Evolutionary conservation across 1,140 invertebrate species (phyloP).

Genomic region (Pseudomyrmex concolor): DNA sequence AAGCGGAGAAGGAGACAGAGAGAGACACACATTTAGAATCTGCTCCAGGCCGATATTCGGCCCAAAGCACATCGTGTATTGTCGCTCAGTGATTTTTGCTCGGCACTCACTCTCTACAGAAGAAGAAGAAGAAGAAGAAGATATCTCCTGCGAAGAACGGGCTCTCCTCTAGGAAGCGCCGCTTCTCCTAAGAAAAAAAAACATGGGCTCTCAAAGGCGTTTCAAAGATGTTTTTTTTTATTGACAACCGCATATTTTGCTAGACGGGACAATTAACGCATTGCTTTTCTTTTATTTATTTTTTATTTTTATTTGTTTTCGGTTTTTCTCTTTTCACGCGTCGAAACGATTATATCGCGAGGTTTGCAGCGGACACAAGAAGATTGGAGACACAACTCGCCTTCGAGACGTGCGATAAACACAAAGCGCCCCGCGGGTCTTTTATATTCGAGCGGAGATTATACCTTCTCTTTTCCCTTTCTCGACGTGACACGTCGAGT

Average conservation of each 20-base stretch:
- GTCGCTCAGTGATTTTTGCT: conserved; percentile 44
- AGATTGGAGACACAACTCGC: conserved; percentile 17
- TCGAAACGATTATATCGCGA: conserved; percentile 39
- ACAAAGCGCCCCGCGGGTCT: not conserved
- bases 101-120: conserved; percentile 53
- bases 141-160: conserved; percentile 28
- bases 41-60: conserved; percentile 47
- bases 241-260: not conserved
- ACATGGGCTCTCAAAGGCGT: conserved; percentile 68
- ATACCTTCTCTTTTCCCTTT: conserved; percentile 13
- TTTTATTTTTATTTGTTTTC: conserved; percentile 10
- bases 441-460: conserved; percentile 24
- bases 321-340: not conserved
- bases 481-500: conserved; percentile 45
- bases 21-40: conserved; percentile 30
- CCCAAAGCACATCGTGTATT: conserved; percentile 39
- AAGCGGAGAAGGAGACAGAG: not conserved
- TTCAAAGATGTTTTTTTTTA: conserved; percentile 29
- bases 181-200: conserved; percentile 73
- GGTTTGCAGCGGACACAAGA: not conserved
- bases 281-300: conserved; percentile 15
- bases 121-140: conserved; percentile 54
- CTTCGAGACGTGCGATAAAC: conserved; percentile 38
- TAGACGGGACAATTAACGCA: not conserved
- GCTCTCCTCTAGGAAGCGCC: conserved; percentile 42